phyloP scores from a whole-genome alignment of 2,113 vertebrate genomes.

The Rostratula benghalensis region DNA sequence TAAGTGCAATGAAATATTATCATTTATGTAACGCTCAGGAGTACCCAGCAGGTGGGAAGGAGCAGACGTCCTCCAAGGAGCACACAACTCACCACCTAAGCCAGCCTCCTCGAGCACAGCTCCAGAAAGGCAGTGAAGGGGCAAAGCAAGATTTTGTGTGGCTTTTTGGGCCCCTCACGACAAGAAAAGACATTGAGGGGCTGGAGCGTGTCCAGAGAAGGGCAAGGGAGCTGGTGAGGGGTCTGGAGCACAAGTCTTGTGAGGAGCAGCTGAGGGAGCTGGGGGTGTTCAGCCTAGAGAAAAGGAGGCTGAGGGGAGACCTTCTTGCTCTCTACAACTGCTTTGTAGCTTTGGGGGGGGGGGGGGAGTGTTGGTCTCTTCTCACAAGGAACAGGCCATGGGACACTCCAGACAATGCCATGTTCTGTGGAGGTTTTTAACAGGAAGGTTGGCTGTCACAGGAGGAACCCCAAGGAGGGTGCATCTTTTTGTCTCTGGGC shows the following conservation, averaged over 20 bases:
- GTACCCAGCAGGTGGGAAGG: not conserved
- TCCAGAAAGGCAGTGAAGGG: not conserved
- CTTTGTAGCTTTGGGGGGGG: too few relatives aligned
- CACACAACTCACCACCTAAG: not conserved
- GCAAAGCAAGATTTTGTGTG: not conserved
- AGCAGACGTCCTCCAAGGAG: not conserved
- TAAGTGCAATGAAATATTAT: not conserved
- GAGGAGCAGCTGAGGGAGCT: too few relatives aligned
- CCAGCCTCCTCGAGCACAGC: not conserved
- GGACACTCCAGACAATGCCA: not conserved
- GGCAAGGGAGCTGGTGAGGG: too few relatives aligned
- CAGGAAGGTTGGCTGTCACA: not conserved
- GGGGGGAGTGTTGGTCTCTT: too few relatives aligned
- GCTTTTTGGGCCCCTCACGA: too few relatives aligned
- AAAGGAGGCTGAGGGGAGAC: too few relatives aligned
- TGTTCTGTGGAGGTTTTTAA: not conserved
- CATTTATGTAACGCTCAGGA: not conserved
- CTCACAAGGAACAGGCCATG: too few relatives aligned
- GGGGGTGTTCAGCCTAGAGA: too few relatives aligned
- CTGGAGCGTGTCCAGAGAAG: too few relatives aligned
- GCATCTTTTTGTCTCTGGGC: not conserved
- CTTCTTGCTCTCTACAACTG: too few relatives aligned
- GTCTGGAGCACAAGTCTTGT: too few relatives aligned
- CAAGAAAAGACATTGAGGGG: too few relatives aligned
- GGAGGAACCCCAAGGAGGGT: not conserved